phyloP scores from a whole-genome alignment of 2,113 vertebrate genomes.

The Gobiocypris rarus region DNA sequence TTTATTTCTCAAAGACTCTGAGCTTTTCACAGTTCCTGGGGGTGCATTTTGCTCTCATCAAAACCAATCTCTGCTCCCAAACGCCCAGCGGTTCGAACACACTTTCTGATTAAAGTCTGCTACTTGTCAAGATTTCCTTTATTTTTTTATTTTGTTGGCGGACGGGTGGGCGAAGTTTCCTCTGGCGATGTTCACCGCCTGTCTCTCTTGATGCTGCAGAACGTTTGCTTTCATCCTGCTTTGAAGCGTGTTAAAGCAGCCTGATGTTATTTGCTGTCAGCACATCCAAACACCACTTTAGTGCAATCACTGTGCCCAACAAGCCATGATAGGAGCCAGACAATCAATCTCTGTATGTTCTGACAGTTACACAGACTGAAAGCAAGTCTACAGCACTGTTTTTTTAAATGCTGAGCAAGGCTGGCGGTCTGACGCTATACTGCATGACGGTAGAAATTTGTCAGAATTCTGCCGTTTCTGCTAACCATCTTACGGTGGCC shows the following conservation, averaged over 20 bases:
- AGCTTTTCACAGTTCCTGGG: slow-evolving; percentile 57
- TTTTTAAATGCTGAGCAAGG: slow-evolving; percentile 17
- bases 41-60: slow-evolving; percentile 63
- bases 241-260: slow-evolving; percentile 27
- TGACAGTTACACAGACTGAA: slow-evolving; percentile 12
- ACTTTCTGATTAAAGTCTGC: slow-evolving; percentile 53
- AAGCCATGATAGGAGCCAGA: slow-evolving; percentile 40
- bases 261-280: slow-evolving; percentile 43
- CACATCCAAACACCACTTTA: slow-evolving; percentile 29
- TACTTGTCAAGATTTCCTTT: slow-evolving; percentile 43
- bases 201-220: slow-evolving; percentile 7
- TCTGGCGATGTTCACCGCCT: slow-evolving; percentile 40
- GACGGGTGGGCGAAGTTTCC: not conserved
- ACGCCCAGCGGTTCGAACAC: slow-evolving; percentile 32
- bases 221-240: slow-evolving; percentile 11
- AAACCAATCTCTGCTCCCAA: slow-evolving; percentile 59
- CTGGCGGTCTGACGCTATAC: not conserved
- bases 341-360: slow-evolving; percentile 42
- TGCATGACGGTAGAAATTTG: not conserved
- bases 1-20: slow-evolving; percentile 45
- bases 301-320: slow-evolving; percentile 40
- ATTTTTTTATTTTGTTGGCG: not conserved
- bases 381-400: slow-evolving; percentile 25
- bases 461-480: not conserved
- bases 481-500: not conserved